phyloP scores from a whole-genome alignment of 2,888 invertebrate species.

The Scrobipalpa costella region DNA sequence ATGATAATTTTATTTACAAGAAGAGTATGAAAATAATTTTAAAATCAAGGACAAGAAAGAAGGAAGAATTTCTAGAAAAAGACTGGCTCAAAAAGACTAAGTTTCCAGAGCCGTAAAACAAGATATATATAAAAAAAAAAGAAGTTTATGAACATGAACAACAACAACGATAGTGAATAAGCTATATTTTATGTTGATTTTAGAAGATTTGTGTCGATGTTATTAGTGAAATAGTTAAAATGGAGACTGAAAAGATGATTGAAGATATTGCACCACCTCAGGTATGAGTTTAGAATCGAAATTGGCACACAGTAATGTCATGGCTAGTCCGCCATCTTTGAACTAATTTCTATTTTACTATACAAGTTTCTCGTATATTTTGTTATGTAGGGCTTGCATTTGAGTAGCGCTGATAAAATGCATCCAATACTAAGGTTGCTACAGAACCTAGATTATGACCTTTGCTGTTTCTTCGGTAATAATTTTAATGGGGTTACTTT shows the following conservation, averaged over 20 bases:
- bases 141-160: too few relatives aligned
- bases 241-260: slow-evolving; percentile 95
- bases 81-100: too few relatives aligned
- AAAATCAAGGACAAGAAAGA: too few relatives aligned
- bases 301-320: slow-evolving; percentile 71
- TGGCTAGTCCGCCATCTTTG: slow-evolving; percentile 75
- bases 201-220: slow-evolving; percentile 73
- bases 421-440: background rate
- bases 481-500: background rate
- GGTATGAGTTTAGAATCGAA: slow-evolving; percentile 60
- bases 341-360: slow-evolving; percentile 51
- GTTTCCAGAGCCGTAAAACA: too few relatives aligned
- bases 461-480: background rate
- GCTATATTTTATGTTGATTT: slow-evolving; percentile 62
- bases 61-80: too few relatives aligned
- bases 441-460: background rate
- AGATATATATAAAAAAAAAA: too few relatives aligned
- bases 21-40: too few relatives aligned
- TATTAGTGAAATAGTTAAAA: slow-evolving; percentile 87
- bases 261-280: slow-evolving; percentile 84
- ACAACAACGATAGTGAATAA: slow-evolving; percentile 66
- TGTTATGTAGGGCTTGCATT: slow-evolving; percentile 42
- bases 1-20: too few relatives aligned
- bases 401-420: background rate
- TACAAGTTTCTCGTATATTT: slow-evolving; percentile 52